Percentiles rank a stretch among this genome's conserved stretches.
phyloP scores from a whole-genome alignment of 2,888 invertebrate genomes.

The Eristalinus sepulchralis region DNA sequence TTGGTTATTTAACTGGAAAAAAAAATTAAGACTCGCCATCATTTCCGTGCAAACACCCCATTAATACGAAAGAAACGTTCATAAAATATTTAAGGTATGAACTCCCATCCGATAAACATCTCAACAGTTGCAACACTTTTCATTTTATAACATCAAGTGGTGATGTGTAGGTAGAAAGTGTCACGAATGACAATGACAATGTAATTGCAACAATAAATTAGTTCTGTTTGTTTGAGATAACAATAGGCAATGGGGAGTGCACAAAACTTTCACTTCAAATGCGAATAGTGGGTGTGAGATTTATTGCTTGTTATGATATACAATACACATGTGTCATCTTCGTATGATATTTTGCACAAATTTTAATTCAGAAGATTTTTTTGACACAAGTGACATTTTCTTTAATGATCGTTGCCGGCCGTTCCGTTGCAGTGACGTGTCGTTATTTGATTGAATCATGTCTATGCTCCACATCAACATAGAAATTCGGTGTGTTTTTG shows the following conservation, averaged over 20 bases:
- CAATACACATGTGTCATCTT: background rate
- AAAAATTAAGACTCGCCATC: background rate
- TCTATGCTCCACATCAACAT: slow-evolving; percentile 9
- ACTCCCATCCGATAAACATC: background rate
- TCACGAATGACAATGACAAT: background rate
- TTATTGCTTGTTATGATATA: background rate
- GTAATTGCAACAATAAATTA: background rate
- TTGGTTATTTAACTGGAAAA: background rate
- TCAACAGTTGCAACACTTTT: background rate
- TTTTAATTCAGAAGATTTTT: background rate
- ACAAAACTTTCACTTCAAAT: background rate
- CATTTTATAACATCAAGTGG: background rate
- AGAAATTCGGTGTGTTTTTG: background rate
- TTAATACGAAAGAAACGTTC: background rate
- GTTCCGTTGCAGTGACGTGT: background rate
- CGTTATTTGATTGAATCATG: background rate
- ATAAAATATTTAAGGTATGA: background rate
- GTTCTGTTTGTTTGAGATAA: background rate
- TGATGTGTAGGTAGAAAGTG: background rate
- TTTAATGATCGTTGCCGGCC: too few relatives aligned
- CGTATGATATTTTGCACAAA: background rate
- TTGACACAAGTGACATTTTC: background rate
- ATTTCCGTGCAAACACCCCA: background rate
- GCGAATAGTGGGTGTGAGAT: background rate
- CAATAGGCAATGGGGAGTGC: background rate